These are phyloP conservation scores for Rambutsinella grinnellia DNA, from an alignment of 2,888 invertebrate genomes.

Conservation along the genomic window DNA sequence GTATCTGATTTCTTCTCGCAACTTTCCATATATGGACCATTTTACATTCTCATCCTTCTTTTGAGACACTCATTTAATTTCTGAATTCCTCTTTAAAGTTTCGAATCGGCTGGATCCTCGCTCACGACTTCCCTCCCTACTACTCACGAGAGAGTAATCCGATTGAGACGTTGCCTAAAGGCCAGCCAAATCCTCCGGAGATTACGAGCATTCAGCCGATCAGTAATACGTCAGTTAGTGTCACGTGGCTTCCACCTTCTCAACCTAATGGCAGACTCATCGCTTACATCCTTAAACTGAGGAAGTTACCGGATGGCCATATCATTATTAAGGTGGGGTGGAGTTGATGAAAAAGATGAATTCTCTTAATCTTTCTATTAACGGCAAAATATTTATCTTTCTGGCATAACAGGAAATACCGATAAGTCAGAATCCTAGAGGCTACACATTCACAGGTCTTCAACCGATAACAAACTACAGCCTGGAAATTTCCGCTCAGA, in stretches of 20 bases:
- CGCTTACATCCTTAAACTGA: conserved; percentile 61
- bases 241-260: conserved; percentile 64
- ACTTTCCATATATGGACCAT: conserved; percentile 37
- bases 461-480: conserved; percentile 65
- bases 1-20: conserved; percentile 1
- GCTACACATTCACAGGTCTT: conserved; percentile 64
- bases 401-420: conserved; percentile 60
- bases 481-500: conserved; percentile 62
- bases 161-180: conserved; percentile 60
- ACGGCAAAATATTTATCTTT: neutral
- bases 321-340: conserved; percentile 59
- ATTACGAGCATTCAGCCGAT: conserved; percentile 64
- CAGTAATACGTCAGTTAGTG: conserved; percentile 63
- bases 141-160: conserved; percentile 60
- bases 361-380: neutral
- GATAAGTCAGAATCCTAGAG: conserved; percentile 58
- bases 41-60: conserved; percentile 14
- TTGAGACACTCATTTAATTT: conserved; percentile 6
- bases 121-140: conserved; percentile 60
- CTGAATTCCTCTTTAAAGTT: conserved; percentile 54
- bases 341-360: neutral
- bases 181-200: conserved; percentile 61
- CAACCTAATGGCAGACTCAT: conserved; percentile 63
- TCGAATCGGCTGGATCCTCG: conserved; percentile 63
- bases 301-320: conserved; percentile 54